Percentiles rank a stretch among this genome's conserved stretches.
phyloP scores from a whole-genome alignment of 1,140 invertebrate species.

The Drosophila aff. region DNA sequence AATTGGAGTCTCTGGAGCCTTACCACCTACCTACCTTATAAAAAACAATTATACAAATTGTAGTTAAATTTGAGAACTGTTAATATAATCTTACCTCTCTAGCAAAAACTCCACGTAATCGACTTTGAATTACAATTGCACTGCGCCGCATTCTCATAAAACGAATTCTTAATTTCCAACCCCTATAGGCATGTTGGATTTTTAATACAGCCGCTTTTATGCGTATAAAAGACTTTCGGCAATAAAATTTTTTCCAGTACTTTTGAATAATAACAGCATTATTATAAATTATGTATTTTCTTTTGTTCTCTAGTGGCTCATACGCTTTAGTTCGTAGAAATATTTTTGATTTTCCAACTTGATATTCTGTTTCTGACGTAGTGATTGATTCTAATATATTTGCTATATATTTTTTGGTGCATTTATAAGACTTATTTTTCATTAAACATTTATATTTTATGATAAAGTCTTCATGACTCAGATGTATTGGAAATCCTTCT shows the following conservation, averaged over 20 bases:
- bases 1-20: too few relatives aligned
- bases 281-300: conserved; percentile 89
- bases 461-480: conserved; percentile 92
- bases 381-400: conserved; percentile 87
- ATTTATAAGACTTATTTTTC: conserved; percentile 49
- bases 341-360: conserved; percentile 95
- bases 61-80: not conserved
- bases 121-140: conserved; percentile 95
- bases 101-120: conserved; percentile 95
- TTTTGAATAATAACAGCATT: conserved; percentile 94
- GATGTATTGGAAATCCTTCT: conserved; percentile 96
- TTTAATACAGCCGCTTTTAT: conserved; percentile 88
- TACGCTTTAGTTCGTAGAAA: conserved; percentile 94
- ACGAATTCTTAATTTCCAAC: conserved; percentile 93
- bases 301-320: conserved; percentile 93
- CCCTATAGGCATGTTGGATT: conserved; percentile 94
- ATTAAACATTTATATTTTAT: conserved; percentile 85
- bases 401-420: conserved; percentile 50
- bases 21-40: too few relatives aligned
- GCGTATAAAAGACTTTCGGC: conserved; percentile 86
- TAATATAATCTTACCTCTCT: conserved; percentile 87
- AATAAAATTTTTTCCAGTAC: conserved; percentile 88
- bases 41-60: not conserved
- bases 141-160: conserved; percentile 94
- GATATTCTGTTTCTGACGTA: conserved; percentile 92